phyloP scores from a whole-genome alignment of 2,797 vertebrate species.

The Monodelphis domestica region DNA sequence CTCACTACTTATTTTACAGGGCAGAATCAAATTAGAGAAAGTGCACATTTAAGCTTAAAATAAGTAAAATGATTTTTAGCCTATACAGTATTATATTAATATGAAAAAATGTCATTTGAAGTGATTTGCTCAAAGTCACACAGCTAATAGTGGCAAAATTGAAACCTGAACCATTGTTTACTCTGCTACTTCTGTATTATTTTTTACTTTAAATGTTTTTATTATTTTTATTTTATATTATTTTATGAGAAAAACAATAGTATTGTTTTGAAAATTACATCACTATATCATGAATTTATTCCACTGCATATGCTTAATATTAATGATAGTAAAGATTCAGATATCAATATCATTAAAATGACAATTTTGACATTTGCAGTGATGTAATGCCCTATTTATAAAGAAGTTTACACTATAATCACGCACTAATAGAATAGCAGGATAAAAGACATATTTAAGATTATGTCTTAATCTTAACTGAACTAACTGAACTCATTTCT shows the following conservation, averaged over 20 bases:
- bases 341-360: not conserved
- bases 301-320: constrained; percentile 5
- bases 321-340: not conserved
- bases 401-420: too few species aligned
- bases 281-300: constrained; percentile 22
- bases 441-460: not conserved
- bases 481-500: not conserved
- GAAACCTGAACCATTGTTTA: not conserved
- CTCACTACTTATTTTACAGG: not conserved
- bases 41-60: not conserved
- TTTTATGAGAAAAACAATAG: not conserved
- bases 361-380: not conserved
- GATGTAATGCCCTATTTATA: constrained; percentile 8
- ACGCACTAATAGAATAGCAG: not conserved
- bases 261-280: not conserved
- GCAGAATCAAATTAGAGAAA: not conserved
- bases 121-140: not conserved
- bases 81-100: not conserved
- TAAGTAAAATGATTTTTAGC: not conserved
- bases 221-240: not conserved
- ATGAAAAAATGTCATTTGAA: not conserved
- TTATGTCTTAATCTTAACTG: not conserved
- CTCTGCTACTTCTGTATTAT: not conserved
- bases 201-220: not conserved
- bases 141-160: not conserved